These are phyloP conservation scores for Piprites chloris DNA, from an alignment of 2,113 vertebrate genomes.

Conservation along the genomic window DNA sequence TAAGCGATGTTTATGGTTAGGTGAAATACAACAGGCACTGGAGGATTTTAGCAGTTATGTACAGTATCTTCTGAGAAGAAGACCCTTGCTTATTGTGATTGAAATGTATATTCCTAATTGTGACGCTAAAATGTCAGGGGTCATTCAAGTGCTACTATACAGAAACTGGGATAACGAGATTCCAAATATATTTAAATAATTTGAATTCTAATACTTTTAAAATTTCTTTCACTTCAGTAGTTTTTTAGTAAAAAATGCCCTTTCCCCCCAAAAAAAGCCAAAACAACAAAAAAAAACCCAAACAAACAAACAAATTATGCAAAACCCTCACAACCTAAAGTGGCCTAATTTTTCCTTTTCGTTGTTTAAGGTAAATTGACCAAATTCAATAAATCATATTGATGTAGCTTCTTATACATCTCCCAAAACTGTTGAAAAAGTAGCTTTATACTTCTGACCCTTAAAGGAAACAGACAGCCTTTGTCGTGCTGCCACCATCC, in stretches of 20 bases:
- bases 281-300: not conserved
- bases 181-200: not conserved
- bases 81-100: not conserved
- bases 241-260: not conserved
- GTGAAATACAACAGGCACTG: not conserved
- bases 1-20: not conserved
- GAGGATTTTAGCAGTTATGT: not conserved
- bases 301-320: not conserved
- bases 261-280: no score
- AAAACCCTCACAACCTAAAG: not conserved
- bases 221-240: not conserved
- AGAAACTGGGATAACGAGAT: not conserved
- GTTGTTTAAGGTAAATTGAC: not conserved
- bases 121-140: not conserved
- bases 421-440: not conserved
- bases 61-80: not conserved
- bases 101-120: not conserved
- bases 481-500: not conserved
- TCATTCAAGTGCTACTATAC: not conserved
- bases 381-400: not conserved
- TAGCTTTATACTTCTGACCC: not conserved
- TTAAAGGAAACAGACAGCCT: not conserved
- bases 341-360: not conserved
- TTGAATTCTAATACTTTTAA: not conserved
- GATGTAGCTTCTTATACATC: not conserved